Conservation (phyloP, 2,888 invertebrate species). For the Euphydryas editha region DNA sequence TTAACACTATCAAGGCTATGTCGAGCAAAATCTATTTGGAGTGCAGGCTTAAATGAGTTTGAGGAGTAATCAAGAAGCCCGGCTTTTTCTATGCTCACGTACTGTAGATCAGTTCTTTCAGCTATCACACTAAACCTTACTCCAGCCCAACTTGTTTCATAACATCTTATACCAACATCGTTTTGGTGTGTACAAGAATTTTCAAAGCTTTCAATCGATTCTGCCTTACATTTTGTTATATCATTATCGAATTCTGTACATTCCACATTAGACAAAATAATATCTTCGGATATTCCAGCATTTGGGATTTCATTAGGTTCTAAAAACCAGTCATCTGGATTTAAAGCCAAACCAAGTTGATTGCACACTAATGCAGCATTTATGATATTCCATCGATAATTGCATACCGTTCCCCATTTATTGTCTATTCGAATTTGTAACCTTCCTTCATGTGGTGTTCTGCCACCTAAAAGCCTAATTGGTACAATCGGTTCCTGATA, state of each 20-base stretch:
- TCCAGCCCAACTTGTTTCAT: constrained; percentile 97
- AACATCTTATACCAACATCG: constrained; percentile 95
- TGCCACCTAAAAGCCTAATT: constrained; percentile 92
- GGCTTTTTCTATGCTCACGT: constrained; percentile 94
- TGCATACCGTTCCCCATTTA: constrained; percentile 98
- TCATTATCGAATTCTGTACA: constrained; percentile 96
- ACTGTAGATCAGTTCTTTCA: constrained; percentile 93
- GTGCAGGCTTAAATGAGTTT: constrained; percentile 92
- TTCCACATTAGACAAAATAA: constrained; percentile 92
- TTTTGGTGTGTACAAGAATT: constrained; percentile 94
- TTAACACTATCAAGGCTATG: constrained; percentile 92
- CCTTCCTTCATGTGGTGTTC: constrained; percentile 92
- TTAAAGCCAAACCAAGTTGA: constrained; percentile 95
- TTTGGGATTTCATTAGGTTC: constrained; percentile 92
- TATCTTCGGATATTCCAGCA: constrained; percentile 89
- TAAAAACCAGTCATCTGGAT: constrained; percentile 95
- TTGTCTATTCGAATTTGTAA: constrained; percentile 92
- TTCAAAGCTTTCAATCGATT: constrained; percentile 90
- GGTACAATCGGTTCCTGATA: constrained; percentile 86
- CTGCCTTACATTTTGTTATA: constrained; percentile 93
- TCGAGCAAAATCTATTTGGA: constrained; percentile 93
- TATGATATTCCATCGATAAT: constrained; percentile 96
- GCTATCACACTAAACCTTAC: constrained; percentile 94
- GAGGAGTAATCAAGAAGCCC: constrained; percentile 97
- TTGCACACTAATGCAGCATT: constrained; percentile 97